phyloP scores from a whole-genome alignment of 2,797 vertebrate species.

The Sebastiscus tertius region DNA sequence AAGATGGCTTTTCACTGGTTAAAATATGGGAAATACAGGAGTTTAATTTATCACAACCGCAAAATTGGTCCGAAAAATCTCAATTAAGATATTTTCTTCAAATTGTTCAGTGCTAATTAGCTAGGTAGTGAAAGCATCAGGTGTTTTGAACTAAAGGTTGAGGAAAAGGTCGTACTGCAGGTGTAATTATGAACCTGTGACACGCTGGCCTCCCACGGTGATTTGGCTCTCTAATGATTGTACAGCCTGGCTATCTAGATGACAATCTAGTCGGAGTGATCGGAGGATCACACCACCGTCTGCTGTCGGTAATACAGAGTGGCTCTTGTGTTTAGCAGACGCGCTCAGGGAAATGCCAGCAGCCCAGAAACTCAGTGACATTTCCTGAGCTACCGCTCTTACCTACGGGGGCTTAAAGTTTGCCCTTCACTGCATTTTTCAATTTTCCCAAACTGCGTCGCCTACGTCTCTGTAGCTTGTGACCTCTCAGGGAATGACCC shows the following conservation, averaged over 20 bases:
- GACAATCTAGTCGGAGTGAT: background rate
- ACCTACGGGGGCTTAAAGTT: conserved; percentile 20
- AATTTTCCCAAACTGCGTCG: background rate
- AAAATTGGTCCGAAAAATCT: background rate
- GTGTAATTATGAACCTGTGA: conserved; percentile 16
- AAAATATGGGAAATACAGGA: background rate
- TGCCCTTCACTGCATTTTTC: conserved; percentile 10
- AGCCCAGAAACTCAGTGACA: conserved; percentile 38
- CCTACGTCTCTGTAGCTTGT: conserved; percentile 8
- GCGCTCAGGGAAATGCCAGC: conserved; percentile 38
- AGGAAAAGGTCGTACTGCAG: background rate
- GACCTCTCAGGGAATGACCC: conserved; percentile 38
- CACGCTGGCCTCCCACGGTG: conserved; percentile 17
- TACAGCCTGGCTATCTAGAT: background rate
- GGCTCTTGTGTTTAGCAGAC: conserved; percentile 26
- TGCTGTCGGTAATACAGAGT: conserved; percentile 21
- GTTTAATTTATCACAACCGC: background rate
- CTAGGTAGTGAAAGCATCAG: background rate
- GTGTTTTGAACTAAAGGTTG: background rate
- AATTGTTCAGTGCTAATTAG: background rate
- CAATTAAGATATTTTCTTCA: background rate
- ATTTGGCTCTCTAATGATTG: conserved; percentile 4
- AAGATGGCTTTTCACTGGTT: background rate
- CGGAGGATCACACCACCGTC: conserved; percentile 24
- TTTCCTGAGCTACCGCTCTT: conserved; percentile 39